These are phyloP conservation scores for Hypotaenidia okinawae DNA, from an alignment of 2,797 vertebrate genomes.

Conservation along the genomic window DNA sequence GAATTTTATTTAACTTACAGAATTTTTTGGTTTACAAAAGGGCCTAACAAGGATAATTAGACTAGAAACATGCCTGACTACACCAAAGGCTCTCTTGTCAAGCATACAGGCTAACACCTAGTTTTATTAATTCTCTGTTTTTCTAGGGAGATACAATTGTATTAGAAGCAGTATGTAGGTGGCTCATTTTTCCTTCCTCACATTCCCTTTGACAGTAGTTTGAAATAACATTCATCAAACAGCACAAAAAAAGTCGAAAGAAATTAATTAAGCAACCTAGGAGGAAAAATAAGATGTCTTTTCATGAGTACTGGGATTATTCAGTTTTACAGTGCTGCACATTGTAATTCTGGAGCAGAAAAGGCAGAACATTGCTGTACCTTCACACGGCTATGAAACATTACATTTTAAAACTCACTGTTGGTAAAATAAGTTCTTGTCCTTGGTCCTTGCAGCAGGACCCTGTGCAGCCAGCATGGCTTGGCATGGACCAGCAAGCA, in stretches of 20 bases:
- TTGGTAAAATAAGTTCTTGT: neutral
- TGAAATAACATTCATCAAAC: constrained; percentile 53
- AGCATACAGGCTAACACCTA: neutral
- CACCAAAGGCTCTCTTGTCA: constrained; percentile 25
- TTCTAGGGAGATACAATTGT: neutral
- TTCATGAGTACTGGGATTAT: neutral
- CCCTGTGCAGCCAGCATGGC: rapidly evolving
- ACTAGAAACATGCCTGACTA: neutral
- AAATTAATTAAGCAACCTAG: constrained; percentile 36
- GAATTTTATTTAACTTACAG: neutral
- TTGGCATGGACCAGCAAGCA: neutral
- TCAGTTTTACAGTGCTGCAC: neutral
- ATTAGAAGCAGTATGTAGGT: neutral
- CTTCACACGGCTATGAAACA: neutral
- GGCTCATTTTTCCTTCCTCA: constrained; percentile 34
- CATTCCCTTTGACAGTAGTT: constrained; percentile 14
- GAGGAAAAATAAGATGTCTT: neutral
- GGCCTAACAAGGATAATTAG: neutral
- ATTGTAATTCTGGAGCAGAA: neutral
- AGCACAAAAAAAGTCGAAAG: neutral
- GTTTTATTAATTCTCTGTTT: constrained; percentile 44
- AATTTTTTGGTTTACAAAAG: neutral
- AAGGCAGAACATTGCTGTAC: neutral
- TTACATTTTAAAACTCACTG: neutral
- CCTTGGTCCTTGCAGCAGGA: neutral